phyloP scores from a whole-genome alignment of 2,888 invertebrate genomes.

The Philonicus albiceps region DNA sequence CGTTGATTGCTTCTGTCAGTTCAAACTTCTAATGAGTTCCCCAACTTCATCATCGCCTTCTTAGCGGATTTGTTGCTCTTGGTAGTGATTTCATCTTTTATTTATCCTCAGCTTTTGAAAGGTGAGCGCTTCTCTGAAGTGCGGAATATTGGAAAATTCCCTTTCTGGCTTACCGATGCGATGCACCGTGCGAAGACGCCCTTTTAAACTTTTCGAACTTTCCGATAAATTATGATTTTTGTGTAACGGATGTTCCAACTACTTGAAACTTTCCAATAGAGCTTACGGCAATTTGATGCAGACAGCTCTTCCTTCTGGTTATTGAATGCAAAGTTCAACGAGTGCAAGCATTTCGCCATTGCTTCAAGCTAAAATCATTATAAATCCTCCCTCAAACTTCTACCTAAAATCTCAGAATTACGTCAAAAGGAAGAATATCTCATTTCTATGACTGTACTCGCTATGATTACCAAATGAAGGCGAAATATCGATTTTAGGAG shows the following conservation, averaged over 20 bases:
- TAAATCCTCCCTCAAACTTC: neutral
- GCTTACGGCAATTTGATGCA: neutral
- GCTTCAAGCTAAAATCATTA: neutral
- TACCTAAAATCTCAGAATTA: neutral
- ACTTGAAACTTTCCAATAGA: neutral
- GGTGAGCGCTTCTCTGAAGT: neutral
- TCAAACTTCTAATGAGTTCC: slow-evolving; percentile 29
- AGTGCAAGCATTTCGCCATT: neutral
- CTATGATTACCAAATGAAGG: neutral
- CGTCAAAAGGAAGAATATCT: neutral
- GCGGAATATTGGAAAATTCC: neutral
- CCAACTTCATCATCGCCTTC: slow-evolving; percentile 29
- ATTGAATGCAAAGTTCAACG: neutral
- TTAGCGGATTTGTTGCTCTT: neutral
- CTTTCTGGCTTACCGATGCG: neutral
- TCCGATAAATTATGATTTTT: neutral
- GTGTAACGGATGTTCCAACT: neutral
- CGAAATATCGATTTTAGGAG: neutral
- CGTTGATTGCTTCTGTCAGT: slow-evolving; percentile 34
- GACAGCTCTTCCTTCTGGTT: neutral
- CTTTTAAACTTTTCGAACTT: neutral
- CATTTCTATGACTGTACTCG: neutral
- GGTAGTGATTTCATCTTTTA: neutral
- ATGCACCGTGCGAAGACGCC: neutral
- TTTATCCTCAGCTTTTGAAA: neutral